phyloP scores from a whole-genome alignment of 2,888 invertebrate genomes.

The Leptarthrus brevirostris region DNA sequence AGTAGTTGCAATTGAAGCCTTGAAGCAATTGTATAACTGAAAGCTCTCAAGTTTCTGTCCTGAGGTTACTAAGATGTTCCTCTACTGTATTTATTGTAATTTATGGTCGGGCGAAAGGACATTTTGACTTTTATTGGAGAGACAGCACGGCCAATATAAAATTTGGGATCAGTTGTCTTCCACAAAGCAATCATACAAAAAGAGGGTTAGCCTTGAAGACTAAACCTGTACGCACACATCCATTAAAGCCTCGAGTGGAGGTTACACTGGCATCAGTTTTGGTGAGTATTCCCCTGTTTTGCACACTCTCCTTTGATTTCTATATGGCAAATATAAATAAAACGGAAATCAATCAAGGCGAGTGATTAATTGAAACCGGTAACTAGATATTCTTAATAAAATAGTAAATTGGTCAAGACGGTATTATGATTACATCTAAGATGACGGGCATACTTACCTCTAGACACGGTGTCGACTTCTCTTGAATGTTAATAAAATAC shows the following conservation, averaged over 20 bases:
- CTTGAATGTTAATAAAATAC: not conserved
- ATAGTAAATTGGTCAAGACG: not conserved
- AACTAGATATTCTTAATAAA: conserved; percentile 15
- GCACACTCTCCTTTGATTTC: not conserved
- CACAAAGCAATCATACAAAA: not conserved
- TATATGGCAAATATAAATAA: not conserved
- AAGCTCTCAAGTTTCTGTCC: conserved; percentile 1
- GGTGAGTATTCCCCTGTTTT: no score
- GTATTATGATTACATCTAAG: not conserved
- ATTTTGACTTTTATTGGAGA: not conserved
- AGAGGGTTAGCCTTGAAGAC: not conserved
- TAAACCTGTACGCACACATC: no score
- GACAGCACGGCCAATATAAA: not conserved
- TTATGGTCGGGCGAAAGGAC: not conserved
- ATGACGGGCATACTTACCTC: not conserved
- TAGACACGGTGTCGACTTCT: not conserved
- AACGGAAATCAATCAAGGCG: not conserved
- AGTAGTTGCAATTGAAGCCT: not conserved
- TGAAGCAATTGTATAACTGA: not conserved
- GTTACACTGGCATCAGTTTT: no score
- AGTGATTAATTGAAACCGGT: conserved; percentile 21
- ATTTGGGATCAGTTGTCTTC: not conserved
- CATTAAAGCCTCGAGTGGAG: no score
- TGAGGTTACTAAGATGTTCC: not conserved
- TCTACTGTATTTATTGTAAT: not conserved